Evolutionary conservation across 2,888 invertebrate genomes (phyloP).

Genomic region (Ophioninae sp.): DNA sequence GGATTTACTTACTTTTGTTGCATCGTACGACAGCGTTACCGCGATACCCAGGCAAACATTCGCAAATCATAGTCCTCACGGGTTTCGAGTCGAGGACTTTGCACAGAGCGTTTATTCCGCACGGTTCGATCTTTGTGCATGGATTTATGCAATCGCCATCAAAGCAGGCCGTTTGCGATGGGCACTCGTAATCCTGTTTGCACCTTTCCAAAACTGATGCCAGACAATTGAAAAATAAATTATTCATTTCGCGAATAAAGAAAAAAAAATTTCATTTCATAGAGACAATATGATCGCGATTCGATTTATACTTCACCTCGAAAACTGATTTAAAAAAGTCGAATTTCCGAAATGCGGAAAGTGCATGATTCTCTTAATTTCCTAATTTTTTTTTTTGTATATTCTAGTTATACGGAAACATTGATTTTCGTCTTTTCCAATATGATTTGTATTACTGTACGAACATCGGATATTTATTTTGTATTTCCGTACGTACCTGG

Average conservation of each 20-base stretch:
- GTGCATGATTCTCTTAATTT: not conserved
- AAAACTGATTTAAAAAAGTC: not conserved
- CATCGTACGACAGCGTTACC: conserved; percentile 94
- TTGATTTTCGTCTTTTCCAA: no score
- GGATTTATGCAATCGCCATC: conserved; percentile 92
- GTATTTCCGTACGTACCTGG: conserved; percentile 77
- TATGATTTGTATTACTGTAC: no score
- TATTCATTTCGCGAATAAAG: not conserved
- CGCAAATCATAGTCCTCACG: conserved; percentile 93
- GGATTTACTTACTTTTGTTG: conserved; percentile 86
- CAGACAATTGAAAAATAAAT: not conserved
- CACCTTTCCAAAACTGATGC: conserved; percentile 84
- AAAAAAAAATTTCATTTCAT: not conserved
- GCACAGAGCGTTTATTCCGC: conserved; percentile 91
- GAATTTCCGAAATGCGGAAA: not conserved
- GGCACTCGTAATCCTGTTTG: conserved; percentile 90
- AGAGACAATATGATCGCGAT: no score
- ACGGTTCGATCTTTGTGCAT: conserved; percentile 89
- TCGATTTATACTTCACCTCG: not conserved
- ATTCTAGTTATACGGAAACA: not conserved
- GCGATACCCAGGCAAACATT: conserved; percentile 91
- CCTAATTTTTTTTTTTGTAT: not conserved
- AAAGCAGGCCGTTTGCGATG: conserved; percentile 91
- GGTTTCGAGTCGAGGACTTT: conserved; percentile 91
- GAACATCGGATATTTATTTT: no score